phyloP scores from a whole-genome alignment of 2,113 vertebrate species.

The Macrotis lagotis region DNA sequence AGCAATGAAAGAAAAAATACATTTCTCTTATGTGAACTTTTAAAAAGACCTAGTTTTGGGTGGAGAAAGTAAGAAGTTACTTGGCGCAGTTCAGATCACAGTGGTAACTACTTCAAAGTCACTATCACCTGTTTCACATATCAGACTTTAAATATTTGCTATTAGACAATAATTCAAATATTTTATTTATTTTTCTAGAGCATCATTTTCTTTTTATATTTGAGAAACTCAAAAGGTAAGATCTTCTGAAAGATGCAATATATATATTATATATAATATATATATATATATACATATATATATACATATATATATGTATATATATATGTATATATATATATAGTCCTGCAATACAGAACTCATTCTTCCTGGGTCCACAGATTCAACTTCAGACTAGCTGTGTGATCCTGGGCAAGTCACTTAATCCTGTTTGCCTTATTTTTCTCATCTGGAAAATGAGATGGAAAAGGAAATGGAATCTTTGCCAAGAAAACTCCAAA shows the following conservation, averaged over 20 bases:
- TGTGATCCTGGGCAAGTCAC: background rate
- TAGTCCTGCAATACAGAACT: background rate
- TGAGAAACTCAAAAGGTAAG: background rate
- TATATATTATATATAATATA: too few relatives aligned
- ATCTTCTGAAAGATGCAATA: too few relatives aligned
- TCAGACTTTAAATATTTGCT: slow-evolving; percentile 49
- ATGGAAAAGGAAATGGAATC: background rate
- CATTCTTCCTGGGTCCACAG: background rate
- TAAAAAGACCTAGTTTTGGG: slow-evolving; percentile 16
- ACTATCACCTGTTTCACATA: slow-evolving; percentile 67
- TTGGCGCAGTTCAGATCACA: slow-evolving; percentile 45
- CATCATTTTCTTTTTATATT: background rate
- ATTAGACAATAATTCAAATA: background rate
- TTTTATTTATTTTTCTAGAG: background rate
- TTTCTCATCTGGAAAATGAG: background rate
- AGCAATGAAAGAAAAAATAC: background rate
- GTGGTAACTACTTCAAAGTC: slow-evolving; percentile 53
- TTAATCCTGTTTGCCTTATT: background rate
- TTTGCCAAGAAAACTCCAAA: background rate
- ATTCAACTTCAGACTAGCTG: background rate
- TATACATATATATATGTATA: too few relatives aligned
- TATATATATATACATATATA: too few relatives aligned
- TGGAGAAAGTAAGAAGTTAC: background rate
- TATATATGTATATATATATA: too few relatives aligned
- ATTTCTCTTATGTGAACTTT: slow-evolving; percentile 9